These are phyloP conservation scores for Eledona agricola DNA, from an alignment of 2,888 invertebrate genomes.

Conservation along the genomic window DNA sequence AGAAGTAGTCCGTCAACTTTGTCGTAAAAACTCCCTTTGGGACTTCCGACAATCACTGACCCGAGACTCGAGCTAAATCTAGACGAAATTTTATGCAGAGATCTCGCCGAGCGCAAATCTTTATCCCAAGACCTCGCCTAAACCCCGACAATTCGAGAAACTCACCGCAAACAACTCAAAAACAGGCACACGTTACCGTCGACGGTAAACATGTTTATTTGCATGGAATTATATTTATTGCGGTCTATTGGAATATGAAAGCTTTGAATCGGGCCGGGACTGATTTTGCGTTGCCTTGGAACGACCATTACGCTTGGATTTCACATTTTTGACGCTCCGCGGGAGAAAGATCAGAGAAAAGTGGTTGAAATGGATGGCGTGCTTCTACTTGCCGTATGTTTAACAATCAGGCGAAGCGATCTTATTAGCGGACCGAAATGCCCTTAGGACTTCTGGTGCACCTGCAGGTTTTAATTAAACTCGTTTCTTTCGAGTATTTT, in stretches of 20 bases:
- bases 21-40: too few species aligned
- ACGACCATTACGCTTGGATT: conserved; percentile 20
- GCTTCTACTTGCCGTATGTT: too few species aligned
- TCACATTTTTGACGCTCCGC: conserved; percentile 10
- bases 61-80: too few species aligned
- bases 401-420: too few species aligned
- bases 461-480: too few species aligned
- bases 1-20: too few species aligned
- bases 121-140: too few species aligned
- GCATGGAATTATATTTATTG: conserved; percentile 24
- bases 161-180: neutral
- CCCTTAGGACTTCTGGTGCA: too few species aligned
- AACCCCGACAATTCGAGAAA: conserved; percentile 1
- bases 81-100: too few species aligned
- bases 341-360: neutral
- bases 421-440: too few species aligned
- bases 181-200: neutral
- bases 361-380: conserved; percentile 19
- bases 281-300: conserved; percentile 14
- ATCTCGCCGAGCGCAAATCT: too few species aligned
- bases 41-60: too few species aligned
- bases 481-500: conserved; percentile 12
- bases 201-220: conserved; percentile 25
- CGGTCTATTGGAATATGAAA: conserved; percentile 26
- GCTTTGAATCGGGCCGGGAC: conserved; percentile 19